Evolutionary conservation across 1,140 invertebrate genomes (phyloP).

Genomic region (Brachionus manjavacas): DNA sequence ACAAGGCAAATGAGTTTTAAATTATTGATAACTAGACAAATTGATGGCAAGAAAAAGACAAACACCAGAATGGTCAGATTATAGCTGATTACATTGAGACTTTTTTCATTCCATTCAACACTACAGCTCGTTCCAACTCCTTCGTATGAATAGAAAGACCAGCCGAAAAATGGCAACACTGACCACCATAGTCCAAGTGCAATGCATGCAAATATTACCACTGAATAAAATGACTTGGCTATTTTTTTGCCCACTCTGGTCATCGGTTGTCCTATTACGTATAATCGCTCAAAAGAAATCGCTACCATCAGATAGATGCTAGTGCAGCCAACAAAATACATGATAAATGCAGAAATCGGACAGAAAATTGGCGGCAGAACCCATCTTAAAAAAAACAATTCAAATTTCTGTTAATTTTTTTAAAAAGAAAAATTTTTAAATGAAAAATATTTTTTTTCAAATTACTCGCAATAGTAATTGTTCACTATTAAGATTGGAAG

Average conservation of each 20-base stretch:
- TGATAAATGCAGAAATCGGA: neutral
- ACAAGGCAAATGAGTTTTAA: constrained; percentile 19
- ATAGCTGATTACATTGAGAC: constrained; percentile 17
- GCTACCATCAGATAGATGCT: constrained; percentile 34
- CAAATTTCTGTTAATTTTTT: neutral
- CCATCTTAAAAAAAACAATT: neutral
- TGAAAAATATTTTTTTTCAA: too few relatives aligned
- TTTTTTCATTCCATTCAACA: constrained; percentile 33
- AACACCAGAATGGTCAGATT: constrained; percentile 15
- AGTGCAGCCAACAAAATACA: constrained; percentile 19
- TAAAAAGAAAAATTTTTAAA: too few relatives aligned
- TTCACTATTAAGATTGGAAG: neutral
- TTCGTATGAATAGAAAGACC: constrained; percentile 8
- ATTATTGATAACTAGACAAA: neutral
- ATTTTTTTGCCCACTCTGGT: neutral
- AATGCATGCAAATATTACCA: neutral
- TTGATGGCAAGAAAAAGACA: constrained; percentile 9
- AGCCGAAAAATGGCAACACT: neutral
- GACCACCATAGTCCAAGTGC: neutral
- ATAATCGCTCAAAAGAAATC: constrained; percentile 1
- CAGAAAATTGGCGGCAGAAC: neutral
- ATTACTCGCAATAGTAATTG: constrained; percentile 7
- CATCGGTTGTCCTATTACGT: neutral
- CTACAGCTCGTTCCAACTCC: constrained; percentile 5
- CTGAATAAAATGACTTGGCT: neutral